Conservation (phyloP, 2,797 vertebrate genomes). For the Notoglanidium macrostoma region DNA sequence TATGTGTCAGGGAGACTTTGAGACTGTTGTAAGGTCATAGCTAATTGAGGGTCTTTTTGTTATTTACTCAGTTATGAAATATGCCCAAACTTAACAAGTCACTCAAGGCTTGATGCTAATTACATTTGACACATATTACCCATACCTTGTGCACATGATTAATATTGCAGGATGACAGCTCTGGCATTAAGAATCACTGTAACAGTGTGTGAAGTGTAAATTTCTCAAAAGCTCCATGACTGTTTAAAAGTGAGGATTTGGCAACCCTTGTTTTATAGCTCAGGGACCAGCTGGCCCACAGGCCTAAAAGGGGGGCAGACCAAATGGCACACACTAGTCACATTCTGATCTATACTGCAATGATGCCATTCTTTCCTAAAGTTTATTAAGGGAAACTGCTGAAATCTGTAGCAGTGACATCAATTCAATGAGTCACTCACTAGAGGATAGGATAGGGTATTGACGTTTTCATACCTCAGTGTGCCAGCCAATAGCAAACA, state of each 20-base stretch:
- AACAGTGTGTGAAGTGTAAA: neutral
- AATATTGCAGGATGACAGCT: neutral
- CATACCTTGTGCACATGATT: neutral
- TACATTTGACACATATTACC: slow-evolving; percentile 29
- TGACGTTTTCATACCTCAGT: slow-evolving; percentile 2
- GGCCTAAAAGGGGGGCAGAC: slow-evolving; percentile 30
- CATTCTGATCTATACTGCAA: slow-evolving; percentile 33
- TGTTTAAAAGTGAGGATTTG: slow-evolving; percentile 35
- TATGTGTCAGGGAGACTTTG: slow-evolving; percentile 38
- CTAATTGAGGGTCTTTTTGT: slow-evolving; percentile 42
- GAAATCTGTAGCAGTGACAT: neutral
- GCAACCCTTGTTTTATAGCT: slow-evolving; percentile 37
- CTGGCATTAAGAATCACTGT: neutral
- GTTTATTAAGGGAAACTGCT: slow-evolving; percentile 39
- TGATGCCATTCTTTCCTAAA: slow-evolving; percentile 16
- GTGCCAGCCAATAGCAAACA: neutral
- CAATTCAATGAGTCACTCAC: slow-evolving; percentile 5
- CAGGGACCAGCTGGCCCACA: slow-evolving; percentile 36
- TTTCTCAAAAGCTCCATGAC: neutral
- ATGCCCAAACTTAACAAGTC: neutral
- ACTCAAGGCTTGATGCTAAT: slow-evolving; percentile 33
- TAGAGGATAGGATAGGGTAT: neutral
- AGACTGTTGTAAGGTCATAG: slow-evolving; percentile 48
- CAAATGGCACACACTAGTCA: slow-evolving; percentile 48
- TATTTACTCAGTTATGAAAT: slow-evolving; percentile 40